phyloP scores from a whole-genome alignment of 2,888 invertebrate species.

The Serrognathus titanus region DNA sequence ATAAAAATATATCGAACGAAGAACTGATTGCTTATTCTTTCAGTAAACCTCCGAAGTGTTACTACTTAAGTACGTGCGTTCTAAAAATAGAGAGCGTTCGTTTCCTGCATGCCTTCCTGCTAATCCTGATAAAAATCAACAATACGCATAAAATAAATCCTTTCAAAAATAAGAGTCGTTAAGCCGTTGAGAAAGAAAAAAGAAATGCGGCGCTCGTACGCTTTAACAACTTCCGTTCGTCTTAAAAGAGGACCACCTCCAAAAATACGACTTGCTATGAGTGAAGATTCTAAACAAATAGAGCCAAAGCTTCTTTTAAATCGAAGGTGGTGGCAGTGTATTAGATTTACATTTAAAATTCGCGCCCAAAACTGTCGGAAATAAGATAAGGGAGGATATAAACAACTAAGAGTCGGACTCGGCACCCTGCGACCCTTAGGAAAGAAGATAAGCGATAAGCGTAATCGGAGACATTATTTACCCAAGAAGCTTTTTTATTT shows the following conservation, averaged over 20 bases:
- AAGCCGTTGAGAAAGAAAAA: background rate
- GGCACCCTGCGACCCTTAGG: constrained; percentile 24
- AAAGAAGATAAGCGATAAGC: constrained; percentile 42
- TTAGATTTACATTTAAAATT: constrained; percentile 10
- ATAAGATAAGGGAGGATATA: constrained; percentile 39
- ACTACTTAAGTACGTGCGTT: no score
- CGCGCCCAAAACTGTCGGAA: constrained; percentile 31
- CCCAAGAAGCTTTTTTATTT: constrained; percentile 29
- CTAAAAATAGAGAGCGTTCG: no score
- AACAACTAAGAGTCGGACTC: constrained; percentile 35
- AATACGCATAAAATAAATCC: no score
- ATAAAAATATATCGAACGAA: no score
- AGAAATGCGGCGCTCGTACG: background rate
- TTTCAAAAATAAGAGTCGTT: no score
- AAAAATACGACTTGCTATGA: background rate
- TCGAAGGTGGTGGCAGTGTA: no score
- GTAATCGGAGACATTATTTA: constrained; percentile 46
- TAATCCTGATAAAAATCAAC: no score
- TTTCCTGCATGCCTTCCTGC: no score
- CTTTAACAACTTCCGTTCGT: background rate
- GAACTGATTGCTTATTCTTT: no score
- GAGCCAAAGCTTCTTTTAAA: no score
- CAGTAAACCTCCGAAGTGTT: no score
- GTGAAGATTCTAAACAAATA: no score
- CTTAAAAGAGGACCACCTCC: background rate